Base-by-base conservation (phyloP, 2,888 invertebrate species). In the Enoplolaimus lenunculus region DNA sequence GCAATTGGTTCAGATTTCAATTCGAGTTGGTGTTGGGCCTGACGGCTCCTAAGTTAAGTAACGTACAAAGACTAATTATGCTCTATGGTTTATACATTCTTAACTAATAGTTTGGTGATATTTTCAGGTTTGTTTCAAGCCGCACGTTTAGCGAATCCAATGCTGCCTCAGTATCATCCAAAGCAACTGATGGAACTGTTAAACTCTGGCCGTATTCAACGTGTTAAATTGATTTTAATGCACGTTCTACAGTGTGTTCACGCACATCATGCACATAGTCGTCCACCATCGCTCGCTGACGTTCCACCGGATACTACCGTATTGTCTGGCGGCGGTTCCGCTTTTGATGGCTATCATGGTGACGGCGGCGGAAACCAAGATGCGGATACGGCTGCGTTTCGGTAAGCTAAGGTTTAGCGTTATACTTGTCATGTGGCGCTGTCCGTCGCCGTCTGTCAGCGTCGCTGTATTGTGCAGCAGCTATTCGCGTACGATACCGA, bases 111-210 rank as follows among this genome's bases (percentile, higher is more conserved):
- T n/a, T n/a, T n/a, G n/a, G n/a, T n/a, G n/a, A n/a, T n/a, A n/a
- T 21, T 57, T 64, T n/a, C n/a, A 73, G 83, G 84, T 21, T 83
- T 98, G 69, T 98, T 98, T 82, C 97, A 98, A 82, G 95, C 97
- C 0, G 92, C 94, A 2, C 87, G 94, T 73, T 90, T 95, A 80
- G 94, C 95, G 0, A 97, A 93, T 77, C 97, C 97, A 0, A 94
- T 97, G 60, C 84, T 98, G 72, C 98, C 98, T 0, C 98, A 99
- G 79, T 99, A 98, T 81, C 98, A 99, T 83, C 98, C 98, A 0
- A 95, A 95, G 79, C 97, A 97, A 79, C 84, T 99, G 45, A 95
- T 98, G 90, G 98, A 98, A 80, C 83, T 99, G 59, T 85, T 99
- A 34, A 97, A 97, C 83, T 95, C 94, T 70, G 98, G 98, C 1